Conservation (phyloP, 2,797 vertebrate species). For the Phaenicophaeus curvirostris region DNA sequence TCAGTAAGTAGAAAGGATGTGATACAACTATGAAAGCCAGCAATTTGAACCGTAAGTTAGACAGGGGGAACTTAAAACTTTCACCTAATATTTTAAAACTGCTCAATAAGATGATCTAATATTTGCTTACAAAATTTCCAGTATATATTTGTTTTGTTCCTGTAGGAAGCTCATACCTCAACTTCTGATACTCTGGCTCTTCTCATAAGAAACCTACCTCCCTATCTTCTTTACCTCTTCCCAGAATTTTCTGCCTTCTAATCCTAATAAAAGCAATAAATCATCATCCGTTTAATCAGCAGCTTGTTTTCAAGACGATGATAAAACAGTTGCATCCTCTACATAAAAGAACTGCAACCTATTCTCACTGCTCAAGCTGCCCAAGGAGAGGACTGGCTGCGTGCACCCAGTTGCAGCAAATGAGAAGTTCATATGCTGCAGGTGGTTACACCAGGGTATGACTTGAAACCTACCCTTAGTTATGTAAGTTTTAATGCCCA, state of each 20-base stretch:
- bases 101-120: not conserved
- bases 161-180: not conserved
- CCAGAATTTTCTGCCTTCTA: not conserved
- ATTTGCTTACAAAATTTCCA: not conserved
- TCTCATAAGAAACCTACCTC: not conserved
- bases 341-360: not conserved
- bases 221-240: not conserved
- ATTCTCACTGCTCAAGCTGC: not conserved
- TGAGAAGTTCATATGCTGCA: not conserved
- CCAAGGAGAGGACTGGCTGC: not conserved
- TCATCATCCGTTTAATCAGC: not conserved
- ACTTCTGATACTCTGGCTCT: not conserved
- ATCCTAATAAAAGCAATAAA: not conserved
- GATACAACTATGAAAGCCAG: not conserved
- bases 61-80: not conserved
- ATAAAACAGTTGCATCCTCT: not conserved
- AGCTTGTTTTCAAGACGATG: not conserved
- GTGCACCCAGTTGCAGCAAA: not conserved
- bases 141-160: not conserved
- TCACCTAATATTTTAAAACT: conserved; percentile 12
- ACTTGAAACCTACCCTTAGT: not conserved
- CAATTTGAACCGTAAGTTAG: not conserved
- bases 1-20: conserved; percentile 11
- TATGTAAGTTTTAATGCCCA: not conserved
- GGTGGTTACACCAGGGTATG: not conserved